Evolutionary conservation across 2,888 invertebrate genomes (phyloP).

Genomic region (Allacma fusca): DNA sequence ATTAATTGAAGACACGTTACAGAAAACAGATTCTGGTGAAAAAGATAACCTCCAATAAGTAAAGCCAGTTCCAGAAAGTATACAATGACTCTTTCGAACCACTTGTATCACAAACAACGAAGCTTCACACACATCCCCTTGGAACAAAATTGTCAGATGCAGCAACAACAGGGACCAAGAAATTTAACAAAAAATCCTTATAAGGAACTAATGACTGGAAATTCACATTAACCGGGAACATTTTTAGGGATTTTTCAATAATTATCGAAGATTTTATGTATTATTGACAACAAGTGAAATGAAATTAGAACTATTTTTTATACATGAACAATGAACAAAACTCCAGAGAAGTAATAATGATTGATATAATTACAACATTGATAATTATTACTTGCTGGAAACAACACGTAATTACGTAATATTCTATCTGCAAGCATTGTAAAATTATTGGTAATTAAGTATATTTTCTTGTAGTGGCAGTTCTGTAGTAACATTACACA

Average conservation of each 20-base stretch:
- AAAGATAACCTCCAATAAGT: too few relatives aligned
- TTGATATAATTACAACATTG: too few relatives aligned
- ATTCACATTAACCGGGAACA: background rate
- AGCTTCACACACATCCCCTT: too few relatives aligned
- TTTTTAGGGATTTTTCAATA: background rate
- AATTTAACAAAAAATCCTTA: background rate
- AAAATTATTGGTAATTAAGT: constrained; percentile 16
- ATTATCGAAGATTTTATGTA: background rate
- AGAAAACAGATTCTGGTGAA: too few relatives aligned
- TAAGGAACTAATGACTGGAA: constrained; percentile 7
- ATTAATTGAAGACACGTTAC: too few relatives aligned
- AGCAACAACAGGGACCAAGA: background rate
- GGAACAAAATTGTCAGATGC: too few relatives aligned
- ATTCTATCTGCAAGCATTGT: background rate
- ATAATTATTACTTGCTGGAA: background rate
- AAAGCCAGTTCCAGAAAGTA: too few relatives aligned
- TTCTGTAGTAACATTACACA: background rate
- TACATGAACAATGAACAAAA: too few relatives aligned
- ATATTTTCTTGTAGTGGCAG: constrained; percentile 4
- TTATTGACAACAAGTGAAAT: background rate
- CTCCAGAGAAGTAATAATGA: too few relatives aligned
- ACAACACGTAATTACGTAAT: background rate
- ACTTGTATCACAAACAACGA: too few relatives aligned
- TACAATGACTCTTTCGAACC: too few relatives aligned
- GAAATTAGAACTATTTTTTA: background rate